Percentiles rank a stretch among this genome's conserved stretches.
These are phyloP conservation scores for Sminthurides aquaticus DNA, from an alignment of 2,888 invertebrate species.

Conservation along the genomic window DNA sequence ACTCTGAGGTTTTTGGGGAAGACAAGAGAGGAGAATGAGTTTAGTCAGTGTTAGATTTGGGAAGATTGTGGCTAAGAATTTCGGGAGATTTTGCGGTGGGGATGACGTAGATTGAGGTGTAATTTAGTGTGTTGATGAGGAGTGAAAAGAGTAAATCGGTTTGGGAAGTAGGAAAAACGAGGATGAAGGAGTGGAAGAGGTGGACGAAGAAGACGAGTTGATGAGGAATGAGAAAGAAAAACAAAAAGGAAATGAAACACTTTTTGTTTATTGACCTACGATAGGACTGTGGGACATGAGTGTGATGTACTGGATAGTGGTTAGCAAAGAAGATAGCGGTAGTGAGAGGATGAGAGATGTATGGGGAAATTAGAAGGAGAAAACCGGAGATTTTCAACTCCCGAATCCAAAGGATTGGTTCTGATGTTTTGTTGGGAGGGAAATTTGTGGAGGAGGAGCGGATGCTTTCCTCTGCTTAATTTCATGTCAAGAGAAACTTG, in stretches of 20 bases:
- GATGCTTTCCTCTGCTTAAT: no score
- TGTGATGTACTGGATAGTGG: not conserved
- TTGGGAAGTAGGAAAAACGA: no score
- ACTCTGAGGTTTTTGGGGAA: no score
- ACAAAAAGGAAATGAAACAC: not conserved
- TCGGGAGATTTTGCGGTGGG: no score
- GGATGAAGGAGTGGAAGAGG: not conserved
- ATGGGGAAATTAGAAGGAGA: not conserved
- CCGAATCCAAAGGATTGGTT: not conserved
- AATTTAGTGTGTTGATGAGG: not conserved
- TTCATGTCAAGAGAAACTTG: not conserved
- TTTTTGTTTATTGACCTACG: not conserved
- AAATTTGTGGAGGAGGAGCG: not conserved
- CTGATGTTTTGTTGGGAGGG: not conserved
- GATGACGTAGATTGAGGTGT: not conserved
- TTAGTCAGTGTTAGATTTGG: no score
- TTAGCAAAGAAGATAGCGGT: not conserved
- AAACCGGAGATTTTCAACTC: not conserved
- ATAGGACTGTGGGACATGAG: not conserved
- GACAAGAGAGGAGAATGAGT: no score
- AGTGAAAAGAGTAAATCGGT: no score
- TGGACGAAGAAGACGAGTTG: not conserved
- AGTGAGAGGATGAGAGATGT: not conserved
- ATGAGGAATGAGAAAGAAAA: not conserved
- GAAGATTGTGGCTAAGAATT: no score